Evolutionary conservation across 2,888 invertebrate genomes (phyloP), one percentile per base, ranked within the genome.

Genomic region (Sminthurides aquaticus): DNA sequence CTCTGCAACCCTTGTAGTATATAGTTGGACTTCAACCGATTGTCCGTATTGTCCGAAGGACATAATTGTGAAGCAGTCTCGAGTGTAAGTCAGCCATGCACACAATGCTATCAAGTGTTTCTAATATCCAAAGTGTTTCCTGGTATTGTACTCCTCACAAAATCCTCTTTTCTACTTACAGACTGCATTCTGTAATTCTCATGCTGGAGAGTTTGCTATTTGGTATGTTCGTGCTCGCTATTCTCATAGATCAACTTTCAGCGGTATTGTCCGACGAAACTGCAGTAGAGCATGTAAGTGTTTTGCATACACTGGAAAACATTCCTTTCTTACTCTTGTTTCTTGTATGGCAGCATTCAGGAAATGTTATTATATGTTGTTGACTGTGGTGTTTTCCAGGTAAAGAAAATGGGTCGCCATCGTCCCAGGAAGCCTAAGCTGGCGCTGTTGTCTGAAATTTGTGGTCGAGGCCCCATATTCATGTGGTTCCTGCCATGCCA

Each of bases 261-360:
- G 89, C 90, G 8, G 89, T 92, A 75, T 83, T 90, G 69, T 85
- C 86, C 65, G 91, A 92, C 76, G 90, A 91, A 79, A 92, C 91
- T 24, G 87, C 88, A 0, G 85, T 91, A 0, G 91, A 92, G 77
- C 86, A 88, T 74, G 83, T 89, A 5, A 63, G 54, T 43, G 22
- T 18, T n/a, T 34, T 49, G 49, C 3, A 25, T 29, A 15, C 11
- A 48, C 27, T 49, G 8, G 8, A n/a, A 48, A 34, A 34, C 11
- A 18, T 24, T 22, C 20, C 25, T 18, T 18, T 24, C 2, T 43
- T 34, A n/a, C 15, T 25, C 8, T 58, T 22, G 11, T 34, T 58
- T 20, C 43, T 34, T 34, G 43, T 15, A 34, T 34, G 43, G n/a
- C n/a, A n/a, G n/a, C 15, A 60, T 20, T 52, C 18, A 20, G 24